Conservation (phyloP, 2,888 invertebrate genomes). For the Chaetogeoica ovagalla region DNA sequence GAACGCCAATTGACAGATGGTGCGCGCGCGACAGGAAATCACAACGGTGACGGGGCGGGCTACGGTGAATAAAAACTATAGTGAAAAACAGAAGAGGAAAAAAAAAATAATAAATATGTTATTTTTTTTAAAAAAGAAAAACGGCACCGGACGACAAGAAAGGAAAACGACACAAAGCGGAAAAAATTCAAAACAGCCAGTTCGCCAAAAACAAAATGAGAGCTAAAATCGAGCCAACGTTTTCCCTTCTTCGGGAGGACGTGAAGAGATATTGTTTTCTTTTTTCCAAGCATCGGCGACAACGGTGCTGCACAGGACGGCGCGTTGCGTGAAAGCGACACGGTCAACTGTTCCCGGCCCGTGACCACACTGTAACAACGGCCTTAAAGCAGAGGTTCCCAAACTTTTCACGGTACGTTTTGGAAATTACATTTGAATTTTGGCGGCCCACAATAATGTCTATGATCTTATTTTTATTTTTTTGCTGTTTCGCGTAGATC, state of each 20-base stretch:
- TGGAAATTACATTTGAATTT: no score
- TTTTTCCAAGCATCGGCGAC: slow-evolving; percentile 2
- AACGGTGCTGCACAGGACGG: not conserved
- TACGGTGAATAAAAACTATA: no score
- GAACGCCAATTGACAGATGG: not conserved
- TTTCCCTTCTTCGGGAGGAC: not conserved
- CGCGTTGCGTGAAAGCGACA: not conserved
- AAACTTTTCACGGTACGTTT: no score
- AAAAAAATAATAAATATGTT: no score
- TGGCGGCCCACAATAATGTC: no score
- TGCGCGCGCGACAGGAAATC: no score
- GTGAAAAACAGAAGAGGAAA: not conserved
- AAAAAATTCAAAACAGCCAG: not conserved
- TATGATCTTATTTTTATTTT: no score
- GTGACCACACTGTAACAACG: no score
- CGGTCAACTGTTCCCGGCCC: not conserved
- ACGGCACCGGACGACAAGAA: not conserved
- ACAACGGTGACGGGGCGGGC: no score
- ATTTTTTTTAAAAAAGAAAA: no score
- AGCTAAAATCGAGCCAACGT: not conserved
- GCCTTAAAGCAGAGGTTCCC: no score
- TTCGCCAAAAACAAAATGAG: not conserved
- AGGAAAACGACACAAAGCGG: not conserved
- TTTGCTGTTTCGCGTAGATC: no score
- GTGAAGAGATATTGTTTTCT: slow-evolving; percentile 8